Percentiles rank a stretch among this genome's conserved stretches.
phyloP scores from a whole-genome alignment of 1,140 invertebrate species.

The Anadara kagoshimensis region DNA sequence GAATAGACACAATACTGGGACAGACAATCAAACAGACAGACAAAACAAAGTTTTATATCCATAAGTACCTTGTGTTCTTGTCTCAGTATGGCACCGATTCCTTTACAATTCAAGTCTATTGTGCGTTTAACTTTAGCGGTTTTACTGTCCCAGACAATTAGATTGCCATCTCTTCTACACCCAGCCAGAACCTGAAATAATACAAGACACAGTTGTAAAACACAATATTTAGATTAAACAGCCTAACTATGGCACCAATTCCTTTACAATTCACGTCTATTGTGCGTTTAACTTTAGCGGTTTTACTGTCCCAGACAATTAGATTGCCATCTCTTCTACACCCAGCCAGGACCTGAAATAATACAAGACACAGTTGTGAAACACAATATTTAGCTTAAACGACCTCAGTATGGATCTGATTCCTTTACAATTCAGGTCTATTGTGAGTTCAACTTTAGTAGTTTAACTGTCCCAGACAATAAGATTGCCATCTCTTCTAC shows the following conservation, averaged over 20 bases:
- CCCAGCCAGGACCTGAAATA: conserved; percentile 57
- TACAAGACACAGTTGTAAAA: not conserved
- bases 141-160: conserved; percentile 53
- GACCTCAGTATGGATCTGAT: too few relatives aligned
- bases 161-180: conserved; percentile 45
- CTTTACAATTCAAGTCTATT: conserved; percentile 43
- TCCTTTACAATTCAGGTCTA: conserved; percentile 42
- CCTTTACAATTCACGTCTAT: too few relatives aligned
- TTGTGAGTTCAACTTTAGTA: not conserved
- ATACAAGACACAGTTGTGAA: too few relatives aligned
- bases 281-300: too few relatives aligned
- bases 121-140: not conserved
- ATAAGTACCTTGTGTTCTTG: conserved; percentile 46
- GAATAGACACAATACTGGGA: too few relatives aligned
- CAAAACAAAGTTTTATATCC: too few relatives aligned
- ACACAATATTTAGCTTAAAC: too few relatives aligned
- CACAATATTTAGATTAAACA: too few relatives aligned
- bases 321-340: conserved; percentile 51
- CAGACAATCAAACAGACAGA: too few relatives aligned
- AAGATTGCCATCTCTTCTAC: conserved; percentile 48
- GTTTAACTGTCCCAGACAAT: conserved; percentile 51
- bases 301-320: conserved; percentile 50
- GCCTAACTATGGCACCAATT: too few relatives aligned
- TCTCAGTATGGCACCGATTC: conserved; percentile 52
- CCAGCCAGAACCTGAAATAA: conserved; percentile 56